These are phyloP conservation scores for Python bivittatus DNA, from an alignment of 2,113 vertebrate genomes.

Conservation along the genomic window DNA sequence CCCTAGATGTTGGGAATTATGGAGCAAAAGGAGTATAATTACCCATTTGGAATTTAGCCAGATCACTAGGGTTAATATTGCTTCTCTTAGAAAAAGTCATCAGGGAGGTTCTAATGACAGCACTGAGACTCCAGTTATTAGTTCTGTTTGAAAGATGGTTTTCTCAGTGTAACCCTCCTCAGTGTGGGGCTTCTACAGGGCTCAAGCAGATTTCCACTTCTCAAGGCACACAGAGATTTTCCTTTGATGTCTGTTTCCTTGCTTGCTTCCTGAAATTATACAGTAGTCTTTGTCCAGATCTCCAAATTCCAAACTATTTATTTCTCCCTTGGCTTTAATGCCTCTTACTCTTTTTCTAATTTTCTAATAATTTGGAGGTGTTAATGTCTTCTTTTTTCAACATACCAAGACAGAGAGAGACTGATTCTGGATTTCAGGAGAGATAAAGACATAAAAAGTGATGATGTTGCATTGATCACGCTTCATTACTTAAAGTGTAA, in stretches of 20 bases:
- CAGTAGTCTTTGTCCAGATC: no score
- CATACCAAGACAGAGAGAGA: not conserved
- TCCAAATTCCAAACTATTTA: not conserved
- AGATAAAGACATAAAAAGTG: not conserved
- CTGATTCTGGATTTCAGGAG: not conserved
- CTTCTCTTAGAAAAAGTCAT: not conserved
- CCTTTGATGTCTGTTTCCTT: not conserved
- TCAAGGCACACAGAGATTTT: not conserved
- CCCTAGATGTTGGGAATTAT: slow-evolving; percentile 37
- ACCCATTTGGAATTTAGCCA: slow-evolving; percentile 29
- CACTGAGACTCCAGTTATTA: not conserved
- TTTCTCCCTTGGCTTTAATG: not conserved
- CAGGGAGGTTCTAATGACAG: not conserved
- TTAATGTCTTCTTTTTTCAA: not conserved
- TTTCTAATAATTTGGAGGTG: accelerated
- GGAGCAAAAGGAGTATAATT: slow-evolving; percentile 41
- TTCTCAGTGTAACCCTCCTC: not conserved
- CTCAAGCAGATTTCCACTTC: not conserved
- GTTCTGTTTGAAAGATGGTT: not conserved
- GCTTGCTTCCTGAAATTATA: not conserved
- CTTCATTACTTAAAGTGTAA: slow-evolving; percentile 46
- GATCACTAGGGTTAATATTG: slow-evolving; percentile 28
- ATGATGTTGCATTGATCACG: slow-evolving; percentile 7
- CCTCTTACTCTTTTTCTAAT: accelerated
- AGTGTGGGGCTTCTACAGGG: not conserved